Evolutionary conservation across 1,140 invertebrate genomes (phyloP).

Genomic region (Halyomorpha halys): DNA sequence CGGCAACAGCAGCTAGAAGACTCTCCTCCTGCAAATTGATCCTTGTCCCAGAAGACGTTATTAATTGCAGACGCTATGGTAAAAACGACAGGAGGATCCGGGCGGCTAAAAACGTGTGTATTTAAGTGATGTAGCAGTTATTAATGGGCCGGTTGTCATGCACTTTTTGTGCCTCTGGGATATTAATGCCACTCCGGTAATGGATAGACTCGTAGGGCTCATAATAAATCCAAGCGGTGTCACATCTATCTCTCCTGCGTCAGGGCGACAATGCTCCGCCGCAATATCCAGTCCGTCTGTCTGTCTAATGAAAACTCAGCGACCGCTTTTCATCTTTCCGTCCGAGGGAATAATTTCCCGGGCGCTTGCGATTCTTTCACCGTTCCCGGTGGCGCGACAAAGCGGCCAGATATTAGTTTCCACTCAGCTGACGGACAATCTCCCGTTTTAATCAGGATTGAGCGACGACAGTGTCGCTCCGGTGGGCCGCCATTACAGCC

Average conservation of each 20-base stretch:
- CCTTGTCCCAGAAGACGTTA: background rate
- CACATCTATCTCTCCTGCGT: background rate
- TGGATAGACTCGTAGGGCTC: conserved; percentile 10
- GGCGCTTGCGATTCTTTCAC: background rate
- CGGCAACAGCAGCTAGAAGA: too few species aligned
- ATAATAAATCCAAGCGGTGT: conserved; percentile 10
- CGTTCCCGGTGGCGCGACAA: background rate
- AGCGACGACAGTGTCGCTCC: background rate
- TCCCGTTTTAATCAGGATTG: conserved; percentile 7
- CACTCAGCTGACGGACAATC: conserved; percentile 1
- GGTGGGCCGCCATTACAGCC: background rate
- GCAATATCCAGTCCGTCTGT: background rate
- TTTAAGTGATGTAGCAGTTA: conserved; percentile 6
- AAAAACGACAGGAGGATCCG: conserved; percentile 1
- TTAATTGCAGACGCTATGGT: conserved; percentile 1
- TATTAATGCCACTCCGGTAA: conserved; percentile 8
- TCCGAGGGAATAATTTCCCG: background rate
- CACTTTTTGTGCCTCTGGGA: conserved; percentile 6
- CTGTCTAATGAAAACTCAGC: conserved; percentile 9
- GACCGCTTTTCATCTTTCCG: conserved; percentile 8
- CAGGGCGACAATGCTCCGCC: background rate
- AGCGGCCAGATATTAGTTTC: background rate
- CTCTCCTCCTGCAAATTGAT: too few species aligned
- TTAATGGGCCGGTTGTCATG: conserved; percentile 4
- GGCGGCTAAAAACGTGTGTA: conserved; percentile 7